Base-by-base conservation (phyloP, 2,888 invertebrate species). In the Cosmia trapezina region DNA sequence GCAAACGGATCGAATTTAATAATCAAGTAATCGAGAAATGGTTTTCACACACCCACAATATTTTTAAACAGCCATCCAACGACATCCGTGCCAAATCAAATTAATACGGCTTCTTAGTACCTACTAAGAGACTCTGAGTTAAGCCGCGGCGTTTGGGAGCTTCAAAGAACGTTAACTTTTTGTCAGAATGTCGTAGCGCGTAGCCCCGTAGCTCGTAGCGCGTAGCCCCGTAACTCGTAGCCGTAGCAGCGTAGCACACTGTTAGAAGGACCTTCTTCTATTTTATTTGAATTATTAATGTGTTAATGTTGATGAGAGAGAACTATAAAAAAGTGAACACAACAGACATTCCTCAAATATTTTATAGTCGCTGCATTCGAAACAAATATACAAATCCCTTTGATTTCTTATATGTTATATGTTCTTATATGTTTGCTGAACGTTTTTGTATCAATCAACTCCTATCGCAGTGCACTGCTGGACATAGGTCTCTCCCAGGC, bases 241-340 rank as follows among this genome's bases (percentile, higher is more conserved):
- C 43, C 53, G 65, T 61, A 73, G 66, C 51, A 14, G 19, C 61
- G 47, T 43, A 14, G 45, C 37, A 37, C 4, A 33, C 5, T 37
- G 1, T 28, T 28, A 0, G 37, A 37, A 4, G 2, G 2, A n/a
- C 4, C 8, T 11, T 28, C 8, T 11, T 28, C 41, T 22, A 14
- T 37, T 45, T 33, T 22, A 8, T 17, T 45, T 22, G 17, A 7
- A 17, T 47, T 19, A 12, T 57, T 9, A 22, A 33, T 43, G n/a
- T n/a, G 2, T 65, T 17, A 8, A 22, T 45, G 17, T 43, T n/a
- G 14, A 22, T 22, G 14, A 61, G 2, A 67, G 11, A 7, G 7
- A 61, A 17, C 14, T 47, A 12, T 63, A n/a, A 47, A 33, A 19
- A 41, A 28, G 12, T 47, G 19, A 47, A 47, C 7, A 7, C 28